phyloP scores from a whole-genome alignment of 2,888 invertebrate genomes.

The Chrysodeixis includens region DNA sequence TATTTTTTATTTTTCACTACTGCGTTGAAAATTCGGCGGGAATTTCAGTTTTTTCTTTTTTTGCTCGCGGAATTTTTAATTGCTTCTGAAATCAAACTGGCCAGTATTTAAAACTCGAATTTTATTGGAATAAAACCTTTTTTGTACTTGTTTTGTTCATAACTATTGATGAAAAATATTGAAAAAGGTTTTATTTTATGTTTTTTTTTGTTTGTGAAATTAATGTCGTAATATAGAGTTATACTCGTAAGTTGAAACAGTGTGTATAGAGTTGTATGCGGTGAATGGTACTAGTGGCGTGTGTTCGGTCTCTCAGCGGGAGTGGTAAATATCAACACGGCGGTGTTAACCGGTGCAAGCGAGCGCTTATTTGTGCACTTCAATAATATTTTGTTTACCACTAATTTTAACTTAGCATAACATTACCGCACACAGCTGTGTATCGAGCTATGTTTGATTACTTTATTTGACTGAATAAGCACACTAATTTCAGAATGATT shows the following conservation, averaged over 20 bases:
- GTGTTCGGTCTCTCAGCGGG: slow-evolving; percentile 54
- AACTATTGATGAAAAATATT: not conserved
- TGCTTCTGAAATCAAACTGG: not conserved
- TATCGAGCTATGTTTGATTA: not conserved
- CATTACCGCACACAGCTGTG: slow-evolving; percentile 37
- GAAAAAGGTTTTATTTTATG: not conserved
- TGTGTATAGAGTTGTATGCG: slow-evolving; percentile 29
- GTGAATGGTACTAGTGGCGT: slow-evolving; percentile 41
- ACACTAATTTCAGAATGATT: too few relatives aligned
- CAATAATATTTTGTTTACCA: slow-evolving; percentile 52
- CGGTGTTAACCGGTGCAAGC: slow-evolving; percentile 44
- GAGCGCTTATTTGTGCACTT: slow-evolving; percentile 54
- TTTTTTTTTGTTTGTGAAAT: not conserved
- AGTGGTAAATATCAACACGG: slow-evolving; percentile 58
- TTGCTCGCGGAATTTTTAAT: not conserved
- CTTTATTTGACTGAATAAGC: not conserved
- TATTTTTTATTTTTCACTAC: slow-evolving; percentile 4
- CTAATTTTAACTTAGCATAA: slow-evolving; percentile 58
- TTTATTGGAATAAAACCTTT: not conserved
- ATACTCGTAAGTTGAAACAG: slow-evolving; percentile 14
- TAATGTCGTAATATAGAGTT: not conserved
- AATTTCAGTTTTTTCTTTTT: not conserved
- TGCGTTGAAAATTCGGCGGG: slow-evolving; percentile 6
- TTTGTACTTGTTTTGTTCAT: too few relatives aligned
- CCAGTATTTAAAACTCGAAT: slow-evolving; percentile 3